phyloP scores from a whole-genome alignment of 2,797 vertebrate species.

The Ctenopoma kingsleyae region DNA sequence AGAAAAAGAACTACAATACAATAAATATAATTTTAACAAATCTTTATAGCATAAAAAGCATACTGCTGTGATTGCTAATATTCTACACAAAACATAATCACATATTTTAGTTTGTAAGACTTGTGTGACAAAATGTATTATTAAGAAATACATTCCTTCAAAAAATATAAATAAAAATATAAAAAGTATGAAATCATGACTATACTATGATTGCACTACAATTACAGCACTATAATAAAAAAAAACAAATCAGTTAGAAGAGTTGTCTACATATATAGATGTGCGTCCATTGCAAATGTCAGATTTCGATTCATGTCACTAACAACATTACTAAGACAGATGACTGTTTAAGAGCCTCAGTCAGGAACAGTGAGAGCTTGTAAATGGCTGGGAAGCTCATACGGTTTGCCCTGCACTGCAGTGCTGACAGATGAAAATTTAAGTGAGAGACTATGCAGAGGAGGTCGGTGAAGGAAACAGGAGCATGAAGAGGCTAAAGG shows the following conservation, averaged over 20 bases:
- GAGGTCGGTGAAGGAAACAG: constrained; percentile 36
- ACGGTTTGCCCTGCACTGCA: not conserved
- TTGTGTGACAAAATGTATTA: too few relatives aligned
- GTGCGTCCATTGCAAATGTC: not conserved
- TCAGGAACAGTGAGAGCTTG: constrained; percentile 6
- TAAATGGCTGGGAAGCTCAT: constrained; percentile 33
- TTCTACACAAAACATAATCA: not conserved
- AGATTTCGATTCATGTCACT: not conserved
- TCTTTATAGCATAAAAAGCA: not conserved
- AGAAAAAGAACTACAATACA: not conserved
- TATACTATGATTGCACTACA: not conserved
- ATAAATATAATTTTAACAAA: not conserved
- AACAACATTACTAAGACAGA: constrained; percentile 13
- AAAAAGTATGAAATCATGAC: not conserved
- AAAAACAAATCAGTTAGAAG: not conserved
- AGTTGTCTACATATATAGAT: not conserved
- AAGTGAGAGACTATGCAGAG: constrained; percentile 58
- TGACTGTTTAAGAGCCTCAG: constrained; percentile 8
- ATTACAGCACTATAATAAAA: not conserved
- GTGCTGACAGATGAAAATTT: constrained; percentile 49
- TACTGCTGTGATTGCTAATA: not conserved
- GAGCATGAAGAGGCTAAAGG: constrained; percentile 43
- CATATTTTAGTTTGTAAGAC: not conserved
- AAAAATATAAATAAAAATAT: not conserved
- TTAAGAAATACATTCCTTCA: not conserved